Conservation (phyloP, 2,113 vertebrate genomes). For the Notothenia rossii region DNA sequence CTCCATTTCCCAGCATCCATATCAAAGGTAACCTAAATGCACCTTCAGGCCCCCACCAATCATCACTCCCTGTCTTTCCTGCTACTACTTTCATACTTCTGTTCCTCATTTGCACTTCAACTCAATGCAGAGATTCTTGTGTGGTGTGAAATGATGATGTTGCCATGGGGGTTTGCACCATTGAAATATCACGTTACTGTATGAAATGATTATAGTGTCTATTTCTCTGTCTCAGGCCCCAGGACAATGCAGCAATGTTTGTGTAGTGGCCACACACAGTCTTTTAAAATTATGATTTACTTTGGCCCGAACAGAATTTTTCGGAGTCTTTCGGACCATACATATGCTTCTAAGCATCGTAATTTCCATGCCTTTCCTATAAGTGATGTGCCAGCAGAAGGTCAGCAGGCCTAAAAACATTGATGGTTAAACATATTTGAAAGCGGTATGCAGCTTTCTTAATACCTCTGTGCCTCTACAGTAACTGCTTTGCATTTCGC, state of each 20-base stretch:
- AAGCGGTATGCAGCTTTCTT: background rate
- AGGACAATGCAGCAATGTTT: background rate
- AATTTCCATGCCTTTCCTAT: background rate
- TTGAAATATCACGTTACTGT: conserved; percentile 26
- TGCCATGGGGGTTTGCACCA: background rate
- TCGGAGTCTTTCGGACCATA: background rate
- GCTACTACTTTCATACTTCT: conserved; percentile 24
- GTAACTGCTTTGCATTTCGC: too few species aligned
- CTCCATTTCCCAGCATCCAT: conserved; percentile 44
- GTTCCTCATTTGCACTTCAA: conserved; percentile 17
- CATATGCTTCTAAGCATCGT: background rate
- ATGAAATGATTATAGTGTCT: background rate
- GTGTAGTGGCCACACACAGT: background rate
- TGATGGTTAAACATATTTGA: too few species aligned
- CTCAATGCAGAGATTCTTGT: conserved; percentile 17
- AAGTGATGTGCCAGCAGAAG: background rate
- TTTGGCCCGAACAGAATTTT: background rate
- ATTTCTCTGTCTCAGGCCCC: background rate
- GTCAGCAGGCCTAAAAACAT: background rate
- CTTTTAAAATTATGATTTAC: background rate
- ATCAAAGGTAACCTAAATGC: conserved; percentile 31
- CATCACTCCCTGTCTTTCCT: conserved; percentile 29
- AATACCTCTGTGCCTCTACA: too few species aligned
- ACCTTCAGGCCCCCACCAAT: conserved; percentile 22
- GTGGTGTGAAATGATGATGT: background rate